Conservation (phyloP, 2,113 vertebrate species). For the Hemicordylus capensis region DNA sequence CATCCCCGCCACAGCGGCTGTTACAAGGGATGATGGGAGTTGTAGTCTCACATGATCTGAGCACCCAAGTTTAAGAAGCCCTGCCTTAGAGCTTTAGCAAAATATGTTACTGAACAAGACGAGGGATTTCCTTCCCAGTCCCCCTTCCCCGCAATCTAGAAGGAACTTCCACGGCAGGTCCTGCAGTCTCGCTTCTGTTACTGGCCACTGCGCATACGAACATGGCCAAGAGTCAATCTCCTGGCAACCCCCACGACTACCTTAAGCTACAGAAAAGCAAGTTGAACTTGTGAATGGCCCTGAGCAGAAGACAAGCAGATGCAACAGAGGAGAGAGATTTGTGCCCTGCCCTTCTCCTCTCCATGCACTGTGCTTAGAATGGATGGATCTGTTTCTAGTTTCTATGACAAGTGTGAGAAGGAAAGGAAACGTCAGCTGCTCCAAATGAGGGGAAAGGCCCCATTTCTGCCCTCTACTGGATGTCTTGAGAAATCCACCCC, state of each 20-base stretch:
- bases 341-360: too few species aligned
- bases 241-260: not conserved
- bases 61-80: too few species aligned
- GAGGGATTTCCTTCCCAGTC: too few species aligned
- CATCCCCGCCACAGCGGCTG: too few species aligned
- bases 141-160: not conserved
- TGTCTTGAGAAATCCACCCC: not conserved
- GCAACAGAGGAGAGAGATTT: too few species aligned
- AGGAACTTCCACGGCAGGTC: not conserved
- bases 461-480: not conserved
- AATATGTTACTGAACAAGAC: accelerated
- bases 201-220: not conserved
- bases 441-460: not conserved
- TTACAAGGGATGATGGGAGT: too few species aligned
- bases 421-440: not conserved
- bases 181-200: not conserved
- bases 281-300: not conserved
- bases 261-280: not conserved
- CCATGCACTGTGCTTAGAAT: not conserved
- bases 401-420: not conserved
- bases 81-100: not conserved
- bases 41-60: not conserved
- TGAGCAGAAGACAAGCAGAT: not conserved
- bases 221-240: not conserved
- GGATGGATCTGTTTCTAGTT: not conserved